These are phyloP conservation scores for Enteromius afrohamiltoni DNA, from an alignment of 2,797 vertebrate species.

Conservation along the genomic window DNA sequence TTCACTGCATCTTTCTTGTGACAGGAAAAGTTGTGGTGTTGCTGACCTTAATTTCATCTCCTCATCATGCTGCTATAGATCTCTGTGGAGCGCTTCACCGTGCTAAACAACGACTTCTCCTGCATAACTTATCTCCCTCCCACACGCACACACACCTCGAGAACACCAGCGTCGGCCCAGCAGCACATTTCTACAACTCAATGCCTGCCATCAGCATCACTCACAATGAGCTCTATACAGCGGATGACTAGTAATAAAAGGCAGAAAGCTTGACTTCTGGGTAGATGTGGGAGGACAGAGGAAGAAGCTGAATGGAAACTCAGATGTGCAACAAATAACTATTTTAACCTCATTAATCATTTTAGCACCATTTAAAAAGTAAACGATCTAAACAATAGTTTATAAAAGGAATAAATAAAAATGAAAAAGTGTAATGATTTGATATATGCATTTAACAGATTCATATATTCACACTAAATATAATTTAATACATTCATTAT, in stretches of 20 bases:
- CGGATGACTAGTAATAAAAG: slow-evolving; percentile 54
- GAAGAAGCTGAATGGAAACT: neutral
- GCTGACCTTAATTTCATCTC: slow-evolving; percentile 61
- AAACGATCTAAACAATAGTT: neutral
- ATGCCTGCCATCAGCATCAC: slow-evolving; percentile 20
- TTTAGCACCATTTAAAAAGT: neutral
- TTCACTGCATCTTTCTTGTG: slow-evolving; percentile 50
- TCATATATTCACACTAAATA: neutral
- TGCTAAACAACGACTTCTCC: slow-evolving; percentile 54
- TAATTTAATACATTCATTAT: neutral
- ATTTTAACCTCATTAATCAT: neutral
- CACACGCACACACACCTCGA: slow-evolving; percentile 41
- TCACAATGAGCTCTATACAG: slow-evolving; percentile 43
- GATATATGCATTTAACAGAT: neutral
- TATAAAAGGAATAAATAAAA: neutral
- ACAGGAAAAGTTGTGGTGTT: slow-evolving; percentile 54
- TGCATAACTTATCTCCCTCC: slow-evolving; percentile 67
- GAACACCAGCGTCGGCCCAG: slow-evolving; percentile 8
- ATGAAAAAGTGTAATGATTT: neutral
- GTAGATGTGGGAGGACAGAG: slow-evolving; percentile 46
- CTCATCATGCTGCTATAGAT: slow-evolving; percentile 52
- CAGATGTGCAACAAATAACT: slow-evolving; percentile 7
- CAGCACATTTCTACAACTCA: slow-evolving; percentile 21
- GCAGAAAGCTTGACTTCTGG: slow-evolving; percentile 20
- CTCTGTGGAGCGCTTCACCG: slow-evolving; percentile 56